phyloP scores from a whole-genome alignment of 2,797 vertebrate species.

The Tapera naevia region DNA sequence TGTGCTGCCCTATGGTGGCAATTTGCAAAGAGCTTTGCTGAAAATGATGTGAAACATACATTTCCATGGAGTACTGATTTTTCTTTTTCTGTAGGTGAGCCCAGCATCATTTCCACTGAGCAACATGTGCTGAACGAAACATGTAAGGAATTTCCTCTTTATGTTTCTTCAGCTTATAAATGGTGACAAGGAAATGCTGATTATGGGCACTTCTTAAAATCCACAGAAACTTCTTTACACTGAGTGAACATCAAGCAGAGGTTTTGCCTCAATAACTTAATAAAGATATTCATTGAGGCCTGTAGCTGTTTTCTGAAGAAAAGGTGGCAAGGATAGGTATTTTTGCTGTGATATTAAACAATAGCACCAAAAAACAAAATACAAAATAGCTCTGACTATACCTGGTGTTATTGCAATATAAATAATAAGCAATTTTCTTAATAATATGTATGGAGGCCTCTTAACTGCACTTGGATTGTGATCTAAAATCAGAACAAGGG shows the following conservation, averaged over 20 bases:
- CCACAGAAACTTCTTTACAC: not conserved
- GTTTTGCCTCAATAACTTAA: not conserved
- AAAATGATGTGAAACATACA: not conserved
- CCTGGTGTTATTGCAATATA: not conserved
- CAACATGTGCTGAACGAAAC: not conserved
- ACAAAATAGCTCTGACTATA: not conserved
- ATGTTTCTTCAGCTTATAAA: not conserved
- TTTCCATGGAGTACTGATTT: not conserved
- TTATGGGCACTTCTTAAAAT: not conserved
- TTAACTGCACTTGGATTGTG: not conserved
- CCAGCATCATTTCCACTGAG: not conserved
- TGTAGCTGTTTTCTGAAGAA: not conserved
- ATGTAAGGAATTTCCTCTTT: not conserved
- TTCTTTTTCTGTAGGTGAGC: not conserved
- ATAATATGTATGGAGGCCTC: not conserved
- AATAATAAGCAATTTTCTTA: not conserved
- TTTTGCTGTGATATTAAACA: not conserved
- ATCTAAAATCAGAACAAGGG: not conserved
- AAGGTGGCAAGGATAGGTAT: not conserved
- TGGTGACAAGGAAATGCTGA: not conserved
- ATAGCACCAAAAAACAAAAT: not conserved
- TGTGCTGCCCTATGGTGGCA: rapidly evolving
- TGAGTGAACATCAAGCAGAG: not conserved
- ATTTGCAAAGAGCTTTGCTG: not conserved
- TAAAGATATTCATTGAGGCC: not conserved